Conservation (phyloP, 2,113 vertebrate genomes). For the Cyanoramphus novaezelandiae region DNA sequence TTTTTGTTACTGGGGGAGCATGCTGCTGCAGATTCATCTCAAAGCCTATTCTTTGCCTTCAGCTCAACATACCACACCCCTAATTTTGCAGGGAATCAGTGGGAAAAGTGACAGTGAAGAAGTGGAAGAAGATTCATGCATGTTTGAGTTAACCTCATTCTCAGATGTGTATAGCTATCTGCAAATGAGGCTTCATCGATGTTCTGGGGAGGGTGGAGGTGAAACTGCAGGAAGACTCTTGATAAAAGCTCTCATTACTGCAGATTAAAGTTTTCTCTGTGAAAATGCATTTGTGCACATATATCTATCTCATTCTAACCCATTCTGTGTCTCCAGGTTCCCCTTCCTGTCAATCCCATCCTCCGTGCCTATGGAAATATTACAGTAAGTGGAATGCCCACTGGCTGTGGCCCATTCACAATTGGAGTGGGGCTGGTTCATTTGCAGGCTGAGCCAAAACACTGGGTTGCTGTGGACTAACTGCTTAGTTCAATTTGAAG, state of each 20-base stretch:
- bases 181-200: background rate
- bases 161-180: background rate
- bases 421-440: background rate
- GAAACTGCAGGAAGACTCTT: background rate
- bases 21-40: background rate
- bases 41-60: background rate
- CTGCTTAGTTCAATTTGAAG: background rate
- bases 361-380: slow-evolving; percentile 87
- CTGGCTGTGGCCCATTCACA: background rate
- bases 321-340: slow-evolving; percentile 79
- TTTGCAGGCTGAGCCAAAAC: background rate
- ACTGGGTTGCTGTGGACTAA: background rate
- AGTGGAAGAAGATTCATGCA: background rate
- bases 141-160: background rate
- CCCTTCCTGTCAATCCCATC: slow-evolving; percentile 85
- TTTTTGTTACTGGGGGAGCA: background rate
- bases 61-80: background rate
- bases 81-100: background rate
- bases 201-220: background rate
- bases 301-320: background rate
- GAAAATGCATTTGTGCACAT: background rate
- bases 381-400: slow-evolving; percentile 81
- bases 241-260: background rate
- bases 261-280: background rate
- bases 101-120: background rate